Conservation (phyloP, 2,797 vertebrate species). For the Eutrigla gurnardus region DNA sequence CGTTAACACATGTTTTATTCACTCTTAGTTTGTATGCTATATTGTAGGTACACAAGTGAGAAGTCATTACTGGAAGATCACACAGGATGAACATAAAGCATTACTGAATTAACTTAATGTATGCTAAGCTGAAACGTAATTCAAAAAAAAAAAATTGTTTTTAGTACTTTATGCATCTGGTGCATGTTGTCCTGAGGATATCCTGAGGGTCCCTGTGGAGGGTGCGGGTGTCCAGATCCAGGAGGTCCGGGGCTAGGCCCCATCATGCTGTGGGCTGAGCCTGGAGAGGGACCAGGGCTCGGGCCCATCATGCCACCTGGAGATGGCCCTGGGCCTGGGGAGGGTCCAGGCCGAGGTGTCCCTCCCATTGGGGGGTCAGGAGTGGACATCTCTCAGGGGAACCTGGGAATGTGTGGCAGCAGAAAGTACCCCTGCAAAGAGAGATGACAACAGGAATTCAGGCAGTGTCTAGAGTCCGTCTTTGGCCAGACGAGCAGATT, state of each 20-base stretch:
- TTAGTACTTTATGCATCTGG: conserved; percentile 93
- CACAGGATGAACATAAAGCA: background rate
- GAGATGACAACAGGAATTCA: background rate
- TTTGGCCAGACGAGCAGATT: too few relatives aligned
- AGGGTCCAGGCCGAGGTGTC: conserved; percentile 93
- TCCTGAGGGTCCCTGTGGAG: conserved; percentile 90
- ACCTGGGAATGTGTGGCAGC: conserved; percentile 66
- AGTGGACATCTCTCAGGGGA: conserved; percentile 90
- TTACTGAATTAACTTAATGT: background rate
- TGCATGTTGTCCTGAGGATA: conserved; percentile 96
- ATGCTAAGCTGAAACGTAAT: background rate
- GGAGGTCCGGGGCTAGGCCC: conserved; percentile 95
- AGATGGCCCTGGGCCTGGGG: conserved; percentile 92
- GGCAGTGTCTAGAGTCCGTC: background rate
- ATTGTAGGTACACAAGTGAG: background rate
- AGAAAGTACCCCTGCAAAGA: conserved; percentile 64
- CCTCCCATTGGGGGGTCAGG: conserved; percentile 94
- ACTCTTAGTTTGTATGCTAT: background rate
- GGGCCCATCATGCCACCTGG: conserved; percentile 94
- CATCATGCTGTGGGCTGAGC: conserved; percentile 96
- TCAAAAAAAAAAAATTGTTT: fast-evolving
- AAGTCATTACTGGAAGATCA: background rate
- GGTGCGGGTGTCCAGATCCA: conserved; percentile 89
- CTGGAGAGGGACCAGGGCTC: conserved; percentile 93
- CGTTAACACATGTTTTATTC: too few relatives aligned